These are phyloP conservation scores for Ferrisia virgata DNA, from an alignment of 2,888 invertebrate genomes.

Conservation along the genomic window DNA sequence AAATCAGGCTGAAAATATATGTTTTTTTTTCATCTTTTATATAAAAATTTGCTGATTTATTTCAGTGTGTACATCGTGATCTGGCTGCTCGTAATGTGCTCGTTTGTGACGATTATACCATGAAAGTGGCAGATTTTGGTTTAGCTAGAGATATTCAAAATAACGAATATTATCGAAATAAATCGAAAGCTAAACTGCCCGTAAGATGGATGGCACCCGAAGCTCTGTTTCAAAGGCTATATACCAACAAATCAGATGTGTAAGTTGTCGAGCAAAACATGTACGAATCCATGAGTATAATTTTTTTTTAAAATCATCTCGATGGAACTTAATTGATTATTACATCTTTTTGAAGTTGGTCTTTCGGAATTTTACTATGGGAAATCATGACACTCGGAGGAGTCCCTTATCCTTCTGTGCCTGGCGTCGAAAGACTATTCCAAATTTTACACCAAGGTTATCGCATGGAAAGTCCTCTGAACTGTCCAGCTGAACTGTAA, in stretches of 20 bases:
- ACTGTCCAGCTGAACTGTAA: slow-evolving; percentile 91
- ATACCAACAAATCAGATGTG: slow-evolving; percentile 89
- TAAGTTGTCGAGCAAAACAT: slow-evolving; percentile 56
- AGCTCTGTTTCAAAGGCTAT: slow-evolving; percentile 90
- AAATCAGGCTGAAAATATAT: too few species aligned
- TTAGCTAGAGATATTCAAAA: slow-evolving; percentile 91
- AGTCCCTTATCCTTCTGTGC: slow-evolving; percentile 94
- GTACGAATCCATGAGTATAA: too few species aligned
- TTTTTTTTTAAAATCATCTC: too few species aligned
- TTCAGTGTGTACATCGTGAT: slow-evolving; percentile 92
- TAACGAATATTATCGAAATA: slow-evolving; percentile 94
- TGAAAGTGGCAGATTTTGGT: slow-evolving; percentile 98
- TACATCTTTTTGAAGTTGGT: slow-evolving; percentile 67
- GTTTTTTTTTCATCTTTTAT: too few species aligned
- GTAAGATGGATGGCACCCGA: slow-evolving; percentile 99
- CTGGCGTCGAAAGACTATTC: slow-evolving; percentile 88
- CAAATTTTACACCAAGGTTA: slow-evolving; percentile 85
- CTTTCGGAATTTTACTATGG: slow-evolving; percentile 93
- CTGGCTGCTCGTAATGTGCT: slow-evolving; percentile 95
- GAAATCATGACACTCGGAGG: slow-evolving; percentile 98
- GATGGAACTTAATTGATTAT: not conserved
- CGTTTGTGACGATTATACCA: slow-evolving; percentile 86
- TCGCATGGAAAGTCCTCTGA: slow-evolving; percentile 92
- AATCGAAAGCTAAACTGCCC: slow-evolving; percentile 92
- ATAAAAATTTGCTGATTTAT: too few species aligned